These are phyloP conservation scores for Streptopelia turtur DNA, from an alignment of 2,797 vertebrate genomes.

Conservation along the genomic window DNA sequence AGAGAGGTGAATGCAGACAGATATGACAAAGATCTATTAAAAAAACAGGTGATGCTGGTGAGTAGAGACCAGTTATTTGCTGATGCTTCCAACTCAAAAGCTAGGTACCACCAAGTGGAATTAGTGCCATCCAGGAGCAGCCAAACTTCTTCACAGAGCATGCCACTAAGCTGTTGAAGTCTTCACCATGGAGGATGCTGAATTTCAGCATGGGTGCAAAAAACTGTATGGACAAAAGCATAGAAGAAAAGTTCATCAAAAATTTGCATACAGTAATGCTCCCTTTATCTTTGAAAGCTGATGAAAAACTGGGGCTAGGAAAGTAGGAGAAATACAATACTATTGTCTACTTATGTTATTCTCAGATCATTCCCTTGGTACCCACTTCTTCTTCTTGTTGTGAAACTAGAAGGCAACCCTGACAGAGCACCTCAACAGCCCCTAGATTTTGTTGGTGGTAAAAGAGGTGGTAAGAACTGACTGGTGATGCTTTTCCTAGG, in stretches of 20 bases:
- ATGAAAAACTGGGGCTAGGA: background rate
- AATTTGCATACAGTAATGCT: background rate
- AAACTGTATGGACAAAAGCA: background rate
- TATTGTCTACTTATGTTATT: background rate
- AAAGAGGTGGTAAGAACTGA: background rate
- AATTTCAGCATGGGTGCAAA: background rate
- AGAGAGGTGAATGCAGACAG: background rate
- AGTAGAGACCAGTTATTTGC: background rate
- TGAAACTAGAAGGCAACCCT: background rate
- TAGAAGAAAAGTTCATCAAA: background rate
- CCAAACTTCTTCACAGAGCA: background rate
- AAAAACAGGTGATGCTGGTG: background rate
- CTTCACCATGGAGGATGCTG: background rate
- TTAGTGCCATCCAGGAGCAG: background rate
- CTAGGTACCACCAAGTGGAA: background rate
- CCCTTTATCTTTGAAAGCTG: background rate
- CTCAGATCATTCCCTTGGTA: background rate
- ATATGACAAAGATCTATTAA: background rate
- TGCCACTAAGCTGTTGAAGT: background rate
- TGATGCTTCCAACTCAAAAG: background rate
- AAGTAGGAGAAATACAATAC: background rate
- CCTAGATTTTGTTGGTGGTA: background rate
- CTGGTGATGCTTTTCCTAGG: background rate
- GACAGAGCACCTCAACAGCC: background rate
- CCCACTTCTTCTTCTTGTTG: background rate